Base-by-base conservation (phyloP, 2,797 vertebrate species). In the Caiman crocodilus region DNA sequence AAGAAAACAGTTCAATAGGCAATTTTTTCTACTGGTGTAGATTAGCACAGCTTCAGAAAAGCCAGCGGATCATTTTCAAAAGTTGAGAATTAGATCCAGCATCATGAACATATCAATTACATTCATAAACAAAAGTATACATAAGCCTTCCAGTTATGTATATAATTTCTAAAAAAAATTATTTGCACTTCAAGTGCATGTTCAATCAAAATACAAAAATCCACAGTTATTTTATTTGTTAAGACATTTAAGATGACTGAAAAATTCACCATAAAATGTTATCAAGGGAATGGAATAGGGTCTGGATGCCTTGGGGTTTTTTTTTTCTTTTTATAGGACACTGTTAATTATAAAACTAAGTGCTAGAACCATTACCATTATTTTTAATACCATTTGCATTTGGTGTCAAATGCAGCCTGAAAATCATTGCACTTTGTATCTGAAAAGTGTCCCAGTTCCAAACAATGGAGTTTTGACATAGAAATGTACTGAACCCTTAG, bases 131-230 rank as follows among this genome's bases (percentile, higher is more conserved):
- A 4, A 5, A 61, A 4, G 63, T 1, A 35, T 21, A 79, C 82
- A 60, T 15, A 76, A 2, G 5, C 55, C 35, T 82, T 1, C 5
- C 1, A 3, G 1, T 21, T 76, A 73, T 14, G 79, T 58, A 76
- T 69, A 6, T 21, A 23, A 35, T 26, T 82, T 84, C 35, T 77
- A 23, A 30, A 80, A 76, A 76, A 7, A 56, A 16, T 58, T 14
- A 82, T 35, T 76, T 82, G 25, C 17, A 20, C 2, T n/a, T n/a
- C 14, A 4, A 26, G 14, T 23, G 4, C 2, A 1, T 5, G 1
- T 32, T 55, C 17, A 79, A 79, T 81, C 23, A 3, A 1, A 30
- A n/a, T 57, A 32, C 57, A 59, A 61, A 5, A 42, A 32, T 23
- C 10, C 58, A 67, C 32, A 71, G 15, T 71, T 35, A 42, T 71